These are phyloP conservation scores for Erpetoichthys calabaricus DNA, from an alignment of 2,797 vertebrate species.

Conservation along the genomic window DNA sequence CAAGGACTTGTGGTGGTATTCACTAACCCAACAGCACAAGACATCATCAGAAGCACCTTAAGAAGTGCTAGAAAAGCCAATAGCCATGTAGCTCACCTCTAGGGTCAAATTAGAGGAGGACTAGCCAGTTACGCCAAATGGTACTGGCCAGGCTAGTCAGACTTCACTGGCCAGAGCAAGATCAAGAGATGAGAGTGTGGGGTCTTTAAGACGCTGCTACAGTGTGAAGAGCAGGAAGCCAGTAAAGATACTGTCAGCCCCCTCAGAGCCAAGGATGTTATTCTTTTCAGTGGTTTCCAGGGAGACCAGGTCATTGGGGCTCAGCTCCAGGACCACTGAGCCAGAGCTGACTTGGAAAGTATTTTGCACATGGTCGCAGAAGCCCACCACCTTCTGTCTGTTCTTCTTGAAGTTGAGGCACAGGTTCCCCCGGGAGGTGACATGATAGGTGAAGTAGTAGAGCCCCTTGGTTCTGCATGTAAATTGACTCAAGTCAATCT, in stretches of 20 bases:
- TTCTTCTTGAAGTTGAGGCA: constrained; percentile 44
- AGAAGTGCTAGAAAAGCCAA: too few relatives aligned
- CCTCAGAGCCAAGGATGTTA: constrained; percentile 32
- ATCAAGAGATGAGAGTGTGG: neutral
- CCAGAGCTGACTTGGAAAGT: constrained; percentile 53
- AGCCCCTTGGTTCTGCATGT: constrained; percentile 36
- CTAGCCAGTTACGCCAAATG: too few relatives aligned
- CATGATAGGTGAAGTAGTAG: constrained; percentile 64
- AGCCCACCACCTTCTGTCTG: constrained; percentile 29
- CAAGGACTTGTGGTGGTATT: too few relatives aligned
- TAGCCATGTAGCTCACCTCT: too few relatives aligned
- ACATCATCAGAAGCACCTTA: too few relatives aligned
- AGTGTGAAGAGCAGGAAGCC: constrained; percentile 65
- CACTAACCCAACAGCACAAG: too few relatives aligned
- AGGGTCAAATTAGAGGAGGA: too few relatives aligned
- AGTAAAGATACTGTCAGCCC: constrained; percentile 53
- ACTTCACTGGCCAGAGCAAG: neutral
- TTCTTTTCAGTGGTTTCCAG: constrained; percentile 41
- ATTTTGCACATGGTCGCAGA: constrained; percentile 42
- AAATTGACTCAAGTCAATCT: constrained; percentile 25
- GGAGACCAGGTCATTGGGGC: constrained; percentile 28
- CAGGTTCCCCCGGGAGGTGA: constrained; percentile 38
- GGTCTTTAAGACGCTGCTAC: too few relatives aligned
- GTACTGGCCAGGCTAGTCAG: too few relatives aligned
- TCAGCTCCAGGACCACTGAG: constrained; percentile 43